Conservation (phyloP, 1,140 invertebrate species). For the Pogonomyrmex californicus region DNA sequence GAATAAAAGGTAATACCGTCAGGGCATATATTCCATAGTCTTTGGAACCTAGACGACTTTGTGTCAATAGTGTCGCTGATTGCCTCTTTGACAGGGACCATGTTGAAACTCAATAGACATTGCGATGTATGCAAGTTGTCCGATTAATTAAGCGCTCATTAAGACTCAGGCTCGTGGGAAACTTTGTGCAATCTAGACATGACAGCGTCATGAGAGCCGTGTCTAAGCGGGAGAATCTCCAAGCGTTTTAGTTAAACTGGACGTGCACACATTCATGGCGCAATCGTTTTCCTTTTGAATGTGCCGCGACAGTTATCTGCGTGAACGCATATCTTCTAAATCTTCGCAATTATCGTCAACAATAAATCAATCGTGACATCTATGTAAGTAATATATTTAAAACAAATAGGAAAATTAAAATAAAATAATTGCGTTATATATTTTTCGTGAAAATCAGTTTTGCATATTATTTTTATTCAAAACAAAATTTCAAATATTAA, state of each 20-base stretch:
- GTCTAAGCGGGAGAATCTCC: conserved; percentile 37
- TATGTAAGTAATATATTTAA: background rate
- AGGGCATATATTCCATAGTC: background rate
- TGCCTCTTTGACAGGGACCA: conserved; percentile 43
- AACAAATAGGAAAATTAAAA: conserved; percentile 1
- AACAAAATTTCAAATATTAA: background rate
- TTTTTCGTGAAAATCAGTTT: background rate
- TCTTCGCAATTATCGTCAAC: conserved; percentile 18
- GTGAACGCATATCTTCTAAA: background rate
- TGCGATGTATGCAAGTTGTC: conserved; percentile 58
- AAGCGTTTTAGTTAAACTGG: conserved; percentile 28
- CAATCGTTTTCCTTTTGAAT: conserved; percentile 49
- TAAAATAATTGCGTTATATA: background rate
- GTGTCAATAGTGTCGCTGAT: conserved; percentile 53
- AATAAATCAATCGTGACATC: conserved; percentile 24
- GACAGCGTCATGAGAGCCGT: conserved; percentile 13
- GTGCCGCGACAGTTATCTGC: conserved; percentile 33
- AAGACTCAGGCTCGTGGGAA: conserved; percentile 10
- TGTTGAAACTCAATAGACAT: conserved; percentile 27
- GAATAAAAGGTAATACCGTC: conserved; percentile 7
- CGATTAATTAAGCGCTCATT: conserved; percentile 73
- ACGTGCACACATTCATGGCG: background rate
- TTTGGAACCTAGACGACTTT: background rate
- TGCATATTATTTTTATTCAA: background rate
- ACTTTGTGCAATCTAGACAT: conserved; percentile 37